Conservation (phyloP, 2,888 invertebrate genomes). For the Iselma pallidipennis region DNA sequence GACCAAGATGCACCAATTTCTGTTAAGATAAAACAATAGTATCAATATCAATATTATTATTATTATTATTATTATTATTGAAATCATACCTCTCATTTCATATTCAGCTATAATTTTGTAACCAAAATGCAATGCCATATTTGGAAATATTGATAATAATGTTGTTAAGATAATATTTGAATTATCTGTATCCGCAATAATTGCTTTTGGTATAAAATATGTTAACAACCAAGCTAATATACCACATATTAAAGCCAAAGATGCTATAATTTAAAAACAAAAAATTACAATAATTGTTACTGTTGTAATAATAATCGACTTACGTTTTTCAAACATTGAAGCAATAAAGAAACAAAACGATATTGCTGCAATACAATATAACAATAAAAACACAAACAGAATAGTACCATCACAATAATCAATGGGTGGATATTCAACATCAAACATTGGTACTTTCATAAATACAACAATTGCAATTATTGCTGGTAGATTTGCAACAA, state of each 20-base stretch:
- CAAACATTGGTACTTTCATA: slow-evolving; percentile 61
- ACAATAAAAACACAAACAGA: slow-evolving; percentile 68
- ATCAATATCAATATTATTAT: neutral
- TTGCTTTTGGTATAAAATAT: slow-evolving; percentile 43
- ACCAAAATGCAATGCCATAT: slow-evolving; percentile 49
- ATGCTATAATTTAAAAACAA: slow-evolving; percentile 37
- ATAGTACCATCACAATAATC: slow-evolving; percentile 68
- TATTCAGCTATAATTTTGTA: slow-evolving; percentile 46
- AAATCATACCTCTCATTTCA: slow-evolving; percentile 47
- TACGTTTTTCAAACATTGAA: slow-evolving; percentile 77
- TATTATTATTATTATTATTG: neutral
- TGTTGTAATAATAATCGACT: slow-evolving; percentile 36
- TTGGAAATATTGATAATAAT: slow-evolving; percentile 47
- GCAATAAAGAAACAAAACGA: slow-evolving; percentile 79
- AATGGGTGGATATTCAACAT: slow-evolving; percentile 63
- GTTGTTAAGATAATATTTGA: slow-evolving; percentile 28
- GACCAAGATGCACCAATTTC: slow-evolving; percentile 57
- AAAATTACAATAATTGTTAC: neutral
- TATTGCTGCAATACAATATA: slow-evolving; percentile 72
- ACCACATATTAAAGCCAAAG: slow-evolving; percentile 47
- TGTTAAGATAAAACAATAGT: slow-evolving; percentile 31
- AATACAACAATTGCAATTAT: slow-evolving; percentile 62
- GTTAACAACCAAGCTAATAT: slow-evolving; percentile 50
- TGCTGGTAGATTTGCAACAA: slow-evolving; percentile 68
- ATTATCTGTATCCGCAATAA: slow-evolving; percentile 25